Base-by-base conservation (phyloP, 2,888 invertebrate species). In the Notodonta dromedarius region DNA sequence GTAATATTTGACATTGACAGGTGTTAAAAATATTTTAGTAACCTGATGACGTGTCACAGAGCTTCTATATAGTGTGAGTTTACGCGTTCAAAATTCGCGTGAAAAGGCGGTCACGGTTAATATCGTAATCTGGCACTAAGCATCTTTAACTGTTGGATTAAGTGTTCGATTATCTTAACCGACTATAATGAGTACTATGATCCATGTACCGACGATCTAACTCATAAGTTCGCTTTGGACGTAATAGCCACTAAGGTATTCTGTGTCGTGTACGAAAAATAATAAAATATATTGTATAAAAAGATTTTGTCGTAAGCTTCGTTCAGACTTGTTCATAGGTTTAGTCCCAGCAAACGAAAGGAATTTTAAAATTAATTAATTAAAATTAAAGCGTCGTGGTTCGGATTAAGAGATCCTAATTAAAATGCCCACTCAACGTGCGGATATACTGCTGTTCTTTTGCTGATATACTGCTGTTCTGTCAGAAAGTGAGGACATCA, bases 321-420 rank as follows among this genome's bases (percentile, higher is more conserved):
- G 69, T 73, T 74, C 87, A 89, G 88, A 88, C 85, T 24, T 85
- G 86, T 84, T 78, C 76, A 73, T 84, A 84, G 82, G 63, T 80
- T 82, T 83, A 85, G 77, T 76, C 48, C 32, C 13, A 52, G 32
- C 32, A n/a, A 11, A 14, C 24, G 24, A 48, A 48, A 54, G 46
- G 48, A 60, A 57, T 62, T 66, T 42, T 40, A 57, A 5, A 8
- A 3, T 4, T 16, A 16, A 50, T 50, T 16, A 16, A 16, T 50
- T 50, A 50, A 50, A 50, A 6, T 14, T 50, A 16, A 48, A 5
- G n/a, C 3, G 4, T 42, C 9, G 4, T n/a, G 13, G 46, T 46
- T 46, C 46, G 6, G 9, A n/a, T 4, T 46, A 46, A 44, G 44
- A 12, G 9, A n/a, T 13, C 5, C 6, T 46, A 46, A 46, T n/a